phyloP scores from a whole-genome alignment of 2,113 vertebrate species.

The Haemorhous mexicanus region DNA sequence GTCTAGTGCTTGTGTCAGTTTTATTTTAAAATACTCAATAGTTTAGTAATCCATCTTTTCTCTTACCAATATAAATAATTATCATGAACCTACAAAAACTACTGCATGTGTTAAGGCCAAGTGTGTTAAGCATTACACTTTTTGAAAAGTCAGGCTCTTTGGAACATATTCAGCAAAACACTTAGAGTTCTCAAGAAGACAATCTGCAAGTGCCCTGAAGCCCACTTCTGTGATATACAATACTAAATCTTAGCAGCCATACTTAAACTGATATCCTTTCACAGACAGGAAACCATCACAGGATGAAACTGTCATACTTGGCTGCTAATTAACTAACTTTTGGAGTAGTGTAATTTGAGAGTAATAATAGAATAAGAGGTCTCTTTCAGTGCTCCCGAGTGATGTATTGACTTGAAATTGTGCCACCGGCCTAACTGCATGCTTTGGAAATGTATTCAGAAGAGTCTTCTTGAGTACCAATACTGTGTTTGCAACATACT shows the following conservation, averaged over 20 bases:
- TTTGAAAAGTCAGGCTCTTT: conserved; percentile 19
- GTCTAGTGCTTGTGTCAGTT: background rate
- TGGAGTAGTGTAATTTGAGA: conserved; percentile 41
- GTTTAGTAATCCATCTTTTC: background rate
- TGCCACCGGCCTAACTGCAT: background rate
- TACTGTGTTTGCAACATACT: background rate
- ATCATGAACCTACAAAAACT: background rate
- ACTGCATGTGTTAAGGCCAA: background rate
- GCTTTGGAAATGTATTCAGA: conserved; percentile 7
- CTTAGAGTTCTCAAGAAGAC: conserved; percentile 33
- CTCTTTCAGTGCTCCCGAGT: conserved; percentile 50
- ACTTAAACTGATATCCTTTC: conserved; percentile 51
- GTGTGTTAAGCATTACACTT: background rate
- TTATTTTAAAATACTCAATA: too few relatives aligned
- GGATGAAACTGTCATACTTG: conserved; percentile 50
- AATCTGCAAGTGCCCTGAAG: conserved; percentile 39
- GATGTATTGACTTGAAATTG: conserved; percentile 51
- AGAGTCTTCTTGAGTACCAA: background rate
- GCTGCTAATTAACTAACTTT: conserved; percentile 59
- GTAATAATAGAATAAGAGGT: conserved; percentile 59
- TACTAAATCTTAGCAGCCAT: conserved; percentile 23
- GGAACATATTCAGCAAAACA: conserved; percentile 55
- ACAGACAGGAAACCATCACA: conserved; percentile 55
- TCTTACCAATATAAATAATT: background rate
- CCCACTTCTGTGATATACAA: background rate